These are phyloP conservation scores for Alloplasta piceator DNA, from an alignment of 2,888 invertebrate species.

Conservation along the genomic window DNA sequence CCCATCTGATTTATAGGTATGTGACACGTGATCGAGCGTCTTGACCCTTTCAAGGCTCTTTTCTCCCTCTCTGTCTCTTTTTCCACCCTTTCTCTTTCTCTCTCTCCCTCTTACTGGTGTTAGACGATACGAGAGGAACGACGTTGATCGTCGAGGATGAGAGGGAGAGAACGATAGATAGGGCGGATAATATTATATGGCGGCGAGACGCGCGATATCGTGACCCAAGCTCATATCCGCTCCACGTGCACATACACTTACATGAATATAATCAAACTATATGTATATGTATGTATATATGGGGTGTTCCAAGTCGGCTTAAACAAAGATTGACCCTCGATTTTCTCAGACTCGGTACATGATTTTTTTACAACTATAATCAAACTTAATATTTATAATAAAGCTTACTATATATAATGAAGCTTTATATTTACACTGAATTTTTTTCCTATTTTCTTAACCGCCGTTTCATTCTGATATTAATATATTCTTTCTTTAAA, in stretches of 20 bases:
- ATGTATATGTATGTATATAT: no score
- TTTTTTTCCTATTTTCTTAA: no score
- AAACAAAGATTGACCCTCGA: no score
- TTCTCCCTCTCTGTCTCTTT: slow-evolving; percentile 62
- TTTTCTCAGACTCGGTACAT: no score
- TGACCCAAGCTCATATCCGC: slow-evolving; percentile 33
- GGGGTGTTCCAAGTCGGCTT: neutral
- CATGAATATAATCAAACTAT: no score
- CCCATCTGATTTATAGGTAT: slow-evolving; percentile 40
- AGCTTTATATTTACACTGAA: no score
- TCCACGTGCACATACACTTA: no score
- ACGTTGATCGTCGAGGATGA: slow-evolving; percentile 30
- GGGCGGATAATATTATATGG: slow-evolving; percentile 41
- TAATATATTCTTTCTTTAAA: no score
- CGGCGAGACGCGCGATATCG: slow-evolving; percentile 52
- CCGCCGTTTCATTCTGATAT: no score
- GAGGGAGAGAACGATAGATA: neutral
- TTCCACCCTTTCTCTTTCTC: slow-evolving; percentile 35
- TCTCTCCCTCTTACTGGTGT: slow-evolving; percentile 13
- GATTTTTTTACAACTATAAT: no score
- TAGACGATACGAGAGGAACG: slow-evolving; percentile 25
- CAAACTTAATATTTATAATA: no score
- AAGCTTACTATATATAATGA: no score
- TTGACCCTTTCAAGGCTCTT: slow-evolving; percentile 2
- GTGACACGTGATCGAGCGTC: slow-evolving; percentile 42